A percentile compares a stretch with the other conserved stretches of the same genome.
These are phyloP conservation scores for Colistium nudipinnis DNA, from an alignment of 2,113 vertebrate genomes.

Conservation along the genomic window DNA sequence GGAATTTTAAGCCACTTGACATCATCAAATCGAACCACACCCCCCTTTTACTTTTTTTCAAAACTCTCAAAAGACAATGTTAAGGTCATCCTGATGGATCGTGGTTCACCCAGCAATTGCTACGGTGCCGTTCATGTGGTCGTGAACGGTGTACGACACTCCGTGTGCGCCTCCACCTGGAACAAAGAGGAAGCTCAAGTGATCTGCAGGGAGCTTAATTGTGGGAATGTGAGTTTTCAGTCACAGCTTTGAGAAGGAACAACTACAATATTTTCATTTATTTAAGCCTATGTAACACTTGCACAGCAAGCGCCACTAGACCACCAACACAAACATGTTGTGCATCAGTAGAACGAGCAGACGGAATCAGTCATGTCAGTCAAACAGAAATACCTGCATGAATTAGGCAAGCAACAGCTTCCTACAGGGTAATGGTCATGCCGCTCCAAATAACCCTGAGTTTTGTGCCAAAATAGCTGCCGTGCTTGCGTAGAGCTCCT, in stretches of 20 bases:
- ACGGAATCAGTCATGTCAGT: background rate
- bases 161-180: conserved; percentile 39
- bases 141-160: accelerated
- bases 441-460: too few relatives aligned
- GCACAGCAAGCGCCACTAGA: background rate
- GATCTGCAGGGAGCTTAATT: conserved; percentile 68
- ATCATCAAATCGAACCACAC: too few relatives aligned
- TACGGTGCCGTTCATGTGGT: conserved; percentile 15
- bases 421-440: too few relatives aligned
- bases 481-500: too few relatives aligned
- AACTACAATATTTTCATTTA: background rate
- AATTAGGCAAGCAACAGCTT: background rate
- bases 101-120: background rate
- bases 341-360: background rate
- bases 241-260: background rate
- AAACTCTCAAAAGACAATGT: conserved; percentile 54
- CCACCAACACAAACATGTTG: too few relatives aligned
- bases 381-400: background rate
- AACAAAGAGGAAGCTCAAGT: accelerated
- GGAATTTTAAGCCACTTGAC: background rate
- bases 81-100: conserved; percentile 23
- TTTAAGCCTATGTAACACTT: too few relatives aligned
- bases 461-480: too few relatives aligned
- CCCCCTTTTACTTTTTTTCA: background rate
- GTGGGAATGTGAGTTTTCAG: conserved; percentile 35